A percentile compares a stretch with the other conserved stretches of the same genome.
Conservation (phyloP, 2,113 vertebrate species). For the Macrotus californicus region DNA sequence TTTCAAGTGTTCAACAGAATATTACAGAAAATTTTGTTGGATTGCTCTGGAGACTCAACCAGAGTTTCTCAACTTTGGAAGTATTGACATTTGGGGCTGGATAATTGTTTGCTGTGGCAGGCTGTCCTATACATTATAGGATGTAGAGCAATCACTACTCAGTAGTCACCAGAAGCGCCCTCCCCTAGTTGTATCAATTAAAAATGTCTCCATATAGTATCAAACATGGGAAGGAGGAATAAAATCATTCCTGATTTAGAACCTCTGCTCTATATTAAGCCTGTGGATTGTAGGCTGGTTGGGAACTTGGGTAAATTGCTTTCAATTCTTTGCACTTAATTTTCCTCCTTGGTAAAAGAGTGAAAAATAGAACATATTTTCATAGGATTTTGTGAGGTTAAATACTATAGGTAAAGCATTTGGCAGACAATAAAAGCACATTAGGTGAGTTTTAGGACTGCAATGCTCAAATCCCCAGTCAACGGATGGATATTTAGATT, state of each 20-base stretch:
- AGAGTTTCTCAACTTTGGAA: not conserved
- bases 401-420: not conserved
- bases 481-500: not conserved
- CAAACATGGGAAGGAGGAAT: not conserved
- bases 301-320: not conserved
- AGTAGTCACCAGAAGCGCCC: not conserved
- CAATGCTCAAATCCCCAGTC: not conserved
- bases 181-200: not conserved
- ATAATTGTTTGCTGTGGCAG: not conserved
- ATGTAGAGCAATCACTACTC: not conserved
- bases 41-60: not conserved
- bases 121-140: not conserved
- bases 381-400: not conserved
- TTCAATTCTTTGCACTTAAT: not conserved
- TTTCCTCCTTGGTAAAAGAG: not conserved
- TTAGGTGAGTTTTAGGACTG: not conserved
- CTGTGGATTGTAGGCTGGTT: not conserved
- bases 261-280: not conserved
- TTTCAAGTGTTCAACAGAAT: not conserved
- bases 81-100: not conserved
- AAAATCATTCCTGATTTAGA: not conserved
- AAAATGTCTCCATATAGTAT: not conserved
- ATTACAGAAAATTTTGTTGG: fast-evolving
- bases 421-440: not conserved
- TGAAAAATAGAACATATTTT: not conserved